Conservation (phyloP, 1,140 invertebrate genomes). For the Copidosoma floridanum region DNA sequence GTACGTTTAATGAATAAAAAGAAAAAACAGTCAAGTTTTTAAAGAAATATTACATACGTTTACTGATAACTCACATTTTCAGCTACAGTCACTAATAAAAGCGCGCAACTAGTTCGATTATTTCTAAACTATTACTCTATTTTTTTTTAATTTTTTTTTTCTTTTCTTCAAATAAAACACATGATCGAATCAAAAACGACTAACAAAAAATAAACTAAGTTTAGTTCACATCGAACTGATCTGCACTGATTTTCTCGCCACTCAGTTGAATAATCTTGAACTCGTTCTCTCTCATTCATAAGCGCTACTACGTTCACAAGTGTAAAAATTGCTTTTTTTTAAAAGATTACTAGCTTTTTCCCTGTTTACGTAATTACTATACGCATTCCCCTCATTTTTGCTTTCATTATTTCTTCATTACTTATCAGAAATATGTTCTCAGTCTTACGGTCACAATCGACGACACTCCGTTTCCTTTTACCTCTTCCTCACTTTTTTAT, state of each 20-base stretch:
- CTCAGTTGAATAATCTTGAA: conserved; percentile 6
- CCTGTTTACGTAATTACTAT: background rate
- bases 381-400: background rate
- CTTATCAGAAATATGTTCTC: conserved; percentile 28
- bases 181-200: conserved; percentile 19
- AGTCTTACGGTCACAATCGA: conserved; percentile 24
- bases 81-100: background rate
- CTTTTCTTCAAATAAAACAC: conserved; percentile 2
- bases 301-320: conserved; percentile 7
- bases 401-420: background rate
- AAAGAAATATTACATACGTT: background rate
- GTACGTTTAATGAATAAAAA: background rate
- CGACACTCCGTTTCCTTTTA: conserved; percentile 16
- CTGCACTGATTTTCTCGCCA: conserved; percentile 21
- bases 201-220: too few species aligned
- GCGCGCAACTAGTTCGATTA: conserved; percentile 10
- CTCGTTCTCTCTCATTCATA: background rate
- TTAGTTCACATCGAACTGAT: too few species aligned
- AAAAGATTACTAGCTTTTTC: conserved; percentile 11
- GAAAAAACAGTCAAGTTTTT: background rate
- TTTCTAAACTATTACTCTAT: conserved; percentile 2
- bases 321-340: conserved; percentile 23
- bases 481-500: background rate
- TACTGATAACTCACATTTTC: background rate
- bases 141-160: background rate